Evolutionary conservation across 2,888 invertebrate species (phyloP).

Genomic region (Phorcus lineatus): DNA sequence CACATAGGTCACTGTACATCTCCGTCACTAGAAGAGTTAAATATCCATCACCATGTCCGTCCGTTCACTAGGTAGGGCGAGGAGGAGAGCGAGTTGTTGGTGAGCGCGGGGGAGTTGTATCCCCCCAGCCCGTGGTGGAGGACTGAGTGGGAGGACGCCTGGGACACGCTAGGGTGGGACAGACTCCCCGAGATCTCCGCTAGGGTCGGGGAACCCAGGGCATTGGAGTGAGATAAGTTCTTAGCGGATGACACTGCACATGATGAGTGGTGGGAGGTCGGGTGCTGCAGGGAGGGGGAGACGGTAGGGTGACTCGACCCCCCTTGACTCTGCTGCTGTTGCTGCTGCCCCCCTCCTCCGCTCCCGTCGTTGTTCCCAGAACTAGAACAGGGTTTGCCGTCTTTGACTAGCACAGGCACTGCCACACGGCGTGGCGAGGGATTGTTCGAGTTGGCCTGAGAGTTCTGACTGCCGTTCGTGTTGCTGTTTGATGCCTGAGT

Average conservation of each 20-base stretch:
- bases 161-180: conserved; percentile 33
- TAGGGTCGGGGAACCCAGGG: conserved; percentile 39
- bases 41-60: conserved; percentile 58
- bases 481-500: not conserved
- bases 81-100: conserved; percentile 50
- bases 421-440: conserved; percentile 71
- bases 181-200: conserved; percentile 38
- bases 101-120: conserved; percentile 60
- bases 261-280: conserved; percentile 43
- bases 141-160: conserved; percentile 41
- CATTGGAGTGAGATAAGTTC: conserved; percentile 41
- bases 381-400: conserved; percentile 78
- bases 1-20: conserved; percentile 6
- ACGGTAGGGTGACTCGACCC: conserved; percentile 31
- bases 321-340: conserved; percentile 54
- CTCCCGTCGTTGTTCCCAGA: conserved; percentile 44
- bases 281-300: conserved; percentile 29
- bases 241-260: conserved; percentile 51
- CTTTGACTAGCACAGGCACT: conserved; percentile 77
- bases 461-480: conserved; percentile 6
- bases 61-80: conserved; percentile 68
- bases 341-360: conserved; percentile 33
- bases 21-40: not conserved
- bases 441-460: conserved; percentile 34
- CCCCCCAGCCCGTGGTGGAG: conserved; percentile 58